Evolutionary conservation across 2,113 vertebrate species (phyloP), one percentile per base, ranked within the genome.

Genomic region (Callipepla californica): DNA sequence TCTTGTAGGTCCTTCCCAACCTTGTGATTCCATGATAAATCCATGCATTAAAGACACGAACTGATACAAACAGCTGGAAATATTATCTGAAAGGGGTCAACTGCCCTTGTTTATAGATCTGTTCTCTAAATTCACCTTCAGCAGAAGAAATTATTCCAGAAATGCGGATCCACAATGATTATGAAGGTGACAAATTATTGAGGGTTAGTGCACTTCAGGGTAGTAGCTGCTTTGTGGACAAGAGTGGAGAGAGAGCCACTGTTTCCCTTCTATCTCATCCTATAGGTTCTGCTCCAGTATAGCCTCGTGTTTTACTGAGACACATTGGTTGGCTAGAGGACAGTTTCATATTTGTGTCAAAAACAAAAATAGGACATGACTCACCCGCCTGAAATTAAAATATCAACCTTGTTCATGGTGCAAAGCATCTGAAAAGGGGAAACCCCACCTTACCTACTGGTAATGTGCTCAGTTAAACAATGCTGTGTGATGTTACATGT

Each of bases 31-130:
- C 13, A 13, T 5, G 40, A 40, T 40, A 92, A 94, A 91, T 67
- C n/a, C 47, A 11, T 30, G 70, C 83, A 80, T 81, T 66, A 26
- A 80, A 91, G 65, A 85, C 58, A 23, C 74, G 87, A 55, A 48
- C 55, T 77, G 65, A 77, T 77, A 77, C 38, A 85, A 61, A 51
- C 68, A 89, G 87, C 72, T 92, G 85, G 88, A 83, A 92, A 57
- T 82, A 82, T 80, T 85, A 74, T 59, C 79, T 83, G 68, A 83
- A 58, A 91, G 28, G 67, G 34, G 47, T 69, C 69, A 92, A 80
- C 45, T 61, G 57, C 44, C 57, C 73, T 87, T 67, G n/a, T 74
- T 89, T 63, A 51, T 72, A 1, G 34, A 47, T 91, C 28, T 53
- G 21, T 65, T 89, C 85, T 48, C 63, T 51, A 50, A 91, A 78